Conservation (phyloP, 2,888 invertebrate genomes). For the Noctuana brunneofusca region DNA sequence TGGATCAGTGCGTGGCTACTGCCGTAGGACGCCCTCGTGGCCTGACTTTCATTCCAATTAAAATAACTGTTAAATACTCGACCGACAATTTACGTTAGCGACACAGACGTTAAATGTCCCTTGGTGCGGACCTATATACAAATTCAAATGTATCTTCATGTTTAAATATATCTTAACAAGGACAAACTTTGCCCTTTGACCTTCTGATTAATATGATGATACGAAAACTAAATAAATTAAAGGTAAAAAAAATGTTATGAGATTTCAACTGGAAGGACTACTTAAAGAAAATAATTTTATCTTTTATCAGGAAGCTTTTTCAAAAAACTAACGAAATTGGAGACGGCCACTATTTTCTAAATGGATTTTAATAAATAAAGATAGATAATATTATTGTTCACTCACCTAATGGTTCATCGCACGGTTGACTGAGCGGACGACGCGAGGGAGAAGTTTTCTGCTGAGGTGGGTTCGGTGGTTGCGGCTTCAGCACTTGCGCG, state of each 20-base stretch:
- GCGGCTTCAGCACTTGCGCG: slow-evolving; percentile 85
- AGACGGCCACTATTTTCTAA: no score
- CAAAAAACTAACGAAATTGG: no score
- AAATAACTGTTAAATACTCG: slow-evolving; percentile 21
- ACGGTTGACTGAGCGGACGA: slow-evolving; percentile 69
- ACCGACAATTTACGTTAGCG: slow-evolving; percentile 12
- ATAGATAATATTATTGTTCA: slow-evolving; percentile 41
- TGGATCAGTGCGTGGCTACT: not conserved
- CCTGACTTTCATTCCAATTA: slow-evolving; percentile 5
- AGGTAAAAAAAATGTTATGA: not conserved
- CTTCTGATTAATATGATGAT: not conserved
- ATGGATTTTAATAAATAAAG: not conserved
- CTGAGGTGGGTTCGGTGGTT: slow-evolving; percentile 58
- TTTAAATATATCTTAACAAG: slow-evolving; percentile 14
- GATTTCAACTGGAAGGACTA: not conserved
- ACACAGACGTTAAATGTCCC: slow-evolving; percentile 21
- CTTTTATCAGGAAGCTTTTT: no score
- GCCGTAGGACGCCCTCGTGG: not conserved
- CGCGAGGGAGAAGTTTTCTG: slow-evolving; percentile 73
- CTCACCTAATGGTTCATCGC: slow-evolving; percentile 78
- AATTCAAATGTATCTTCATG: slow-evolving; percentile 16
- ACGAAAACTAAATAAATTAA: not conserved
- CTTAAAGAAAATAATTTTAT: no score
- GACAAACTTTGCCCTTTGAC: slow-evolving; percentile 18
- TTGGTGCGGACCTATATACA: slow-evolving; percentile 22